Percentiles rank a stretch among this genome's conserved stretches.
These are phyloP conservation scores for Alsophila aescularia DNA, from an alignment of 2,888 invertebrate species.

Conservation along the genomic window DNA sequence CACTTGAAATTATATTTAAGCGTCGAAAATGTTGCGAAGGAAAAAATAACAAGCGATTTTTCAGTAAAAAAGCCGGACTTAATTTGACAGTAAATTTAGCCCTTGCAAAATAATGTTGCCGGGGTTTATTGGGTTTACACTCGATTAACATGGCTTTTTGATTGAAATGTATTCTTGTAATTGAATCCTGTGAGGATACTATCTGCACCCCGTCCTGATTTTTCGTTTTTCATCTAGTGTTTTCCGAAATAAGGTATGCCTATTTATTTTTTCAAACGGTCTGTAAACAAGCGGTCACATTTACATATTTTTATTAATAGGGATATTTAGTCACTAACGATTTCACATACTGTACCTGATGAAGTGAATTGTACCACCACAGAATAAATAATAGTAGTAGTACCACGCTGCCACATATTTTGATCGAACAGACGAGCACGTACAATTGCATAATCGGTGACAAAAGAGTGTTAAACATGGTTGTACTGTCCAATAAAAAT, in stretches of 20 bases:
- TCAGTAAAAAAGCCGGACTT: no score
- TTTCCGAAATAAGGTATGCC: not conserved
- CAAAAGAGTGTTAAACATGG: conserved; percentile 49
- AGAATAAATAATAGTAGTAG: no score
- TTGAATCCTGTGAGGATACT: not conserved
- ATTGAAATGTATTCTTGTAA: not conserved
- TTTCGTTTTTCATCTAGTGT: no score
- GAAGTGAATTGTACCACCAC: no score
- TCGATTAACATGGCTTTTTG: not conserved
- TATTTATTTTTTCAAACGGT: no score
- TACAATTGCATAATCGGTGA: conserved; percentile 68
- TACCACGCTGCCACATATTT: conserved; percentile 65
- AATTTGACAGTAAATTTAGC: not conserved
- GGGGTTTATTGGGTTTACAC: conserved; percentile 1
- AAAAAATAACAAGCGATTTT: not conserved
- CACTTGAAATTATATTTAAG: no score
- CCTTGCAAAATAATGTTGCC: not conserved
- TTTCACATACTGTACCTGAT: conserved; percentile 58
- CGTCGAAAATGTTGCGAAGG: no score
- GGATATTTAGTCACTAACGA: no score
- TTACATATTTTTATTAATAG: no score
- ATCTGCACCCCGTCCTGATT: no score
- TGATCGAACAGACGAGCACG: conserved; percentile 63
- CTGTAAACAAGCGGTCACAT: no score
- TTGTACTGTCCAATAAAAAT: conserved; percentile 51